These are phyloP conservation scores for Lepidotrigona ventralis DNA, from an alignment of 1,140 invertebrate species.

Conservation along the genomic window DNA sequence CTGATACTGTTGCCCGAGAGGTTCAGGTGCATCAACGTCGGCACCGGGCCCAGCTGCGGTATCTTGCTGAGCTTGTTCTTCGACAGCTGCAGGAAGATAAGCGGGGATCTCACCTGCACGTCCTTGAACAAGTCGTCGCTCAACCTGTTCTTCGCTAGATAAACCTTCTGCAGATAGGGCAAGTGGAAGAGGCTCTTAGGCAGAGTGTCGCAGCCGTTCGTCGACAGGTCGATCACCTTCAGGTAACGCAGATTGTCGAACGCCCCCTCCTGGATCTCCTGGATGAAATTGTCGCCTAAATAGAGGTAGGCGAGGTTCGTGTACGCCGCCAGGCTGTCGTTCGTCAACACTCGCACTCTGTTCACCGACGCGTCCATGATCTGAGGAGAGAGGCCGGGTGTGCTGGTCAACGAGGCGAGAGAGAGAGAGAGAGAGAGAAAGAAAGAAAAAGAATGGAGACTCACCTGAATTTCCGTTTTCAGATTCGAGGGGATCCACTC, in stretches of 20 bases:
- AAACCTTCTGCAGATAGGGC: slow-evolving; percentile 67
- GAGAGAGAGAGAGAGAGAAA: too few relatives aligned
- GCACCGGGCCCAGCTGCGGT: slow-evolving; percentile 58
- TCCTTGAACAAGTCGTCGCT: slow-evolving; percentile 61
- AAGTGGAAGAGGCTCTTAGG: slow-evolving; percentile 68
- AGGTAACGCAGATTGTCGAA: slow-evolving; percentile 71
- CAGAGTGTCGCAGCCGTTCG: slow-evolving; percentile 65
- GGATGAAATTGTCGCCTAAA: slow-evolving; percentile 76
- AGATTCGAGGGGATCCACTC: slow-evolving; percentile 63
- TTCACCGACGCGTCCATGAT: slow-evolving; percentile 73
- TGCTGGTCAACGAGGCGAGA: too few relatives aligned
- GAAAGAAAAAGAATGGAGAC: background rate
- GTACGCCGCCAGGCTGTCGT: slow-evolving; percentile 70
- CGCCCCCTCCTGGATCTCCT: slow-evolving; percentile 68
- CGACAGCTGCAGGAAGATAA: slow-evolving; percentile 63
- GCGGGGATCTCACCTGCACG: slow-evolving; percentile 56
- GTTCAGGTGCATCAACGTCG: slow-evolving; percentile 71
- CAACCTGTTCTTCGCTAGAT: slow-evolving; percentile 65
- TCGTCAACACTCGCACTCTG: slow-evolving; percentile 71
- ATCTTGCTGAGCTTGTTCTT: slow-evolving; percentile 67
- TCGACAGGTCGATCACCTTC: slow-evolving; percentile 71
- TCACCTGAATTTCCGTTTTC: slow-evolving; percentile 69
- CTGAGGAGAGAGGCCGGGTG: slow-evolving; percentile 58
- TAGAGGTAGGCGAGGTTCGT: slow-evolving; percentile 73
- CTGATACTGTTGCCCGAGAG: slow-evolving; percentile 73